Evolutionary conservation across 2,888 invertebrate genomes (phyloP), one percentile per base, ranked within the genome.

Genomic region (Unio pictorum): DNA sequence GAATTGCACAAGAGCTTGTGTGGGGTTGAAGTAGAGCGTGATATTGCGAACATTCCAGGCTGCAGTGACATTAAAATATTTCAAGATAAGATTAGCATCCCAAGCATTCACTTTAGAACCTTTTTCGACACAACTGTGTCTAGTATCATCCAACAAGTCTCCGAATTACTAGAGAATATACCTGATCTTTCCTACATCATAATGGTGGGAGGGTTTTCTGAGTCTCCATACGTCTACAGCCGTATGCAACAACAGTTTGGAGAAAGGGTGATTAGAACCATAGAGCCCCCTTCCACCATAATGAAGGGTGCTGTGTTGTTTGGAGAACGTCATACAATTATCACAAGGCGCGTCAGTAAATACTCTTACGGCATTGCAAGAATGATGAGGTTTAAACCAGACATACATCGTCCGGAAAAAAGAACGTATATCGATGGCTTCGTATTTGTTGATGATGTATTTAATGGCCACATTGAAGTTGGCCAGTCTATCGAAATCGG

Each of bases 281-380:
- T 57, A 5, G 72, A 78, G 20, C 74, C 78, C 18, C 56, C 71
- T 3, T 45, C 59, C 1, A 74, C 72, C 3, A 70, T 78, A 4
- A 54, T 78, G 8, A 72, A 68, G 61, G 78, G 78, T 34, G 78
- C 78, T 6, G 73, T 74, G 1, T 60, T 73, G 23, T 73, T 68
- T 60, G 78, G 78, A 18, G 73, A 72, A 18, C 58, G 71, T 23
- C 66, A 69, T 4, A 66, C 57, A 55, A 70, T 68, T 11, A 72
- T 78, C 28, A 58, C 68, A 17, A 67, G 73, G 1, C 63, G 78
- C 18, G 60, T 71, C 5, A 74, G 78, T 64, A 70, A 71, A 54
- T 70, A 66, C 55, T 75, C 78, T 0, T 78, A 78, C 64, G 78
- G 78, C 8, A 72, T 78, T 30, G 71, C 72, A 3, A 66, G 72